These are phyloP conservation scores for Palythoa heliodiscus DNA, from an alignment of 92 coral and sea anemone species.

Conservation along the genomic window DNA sequence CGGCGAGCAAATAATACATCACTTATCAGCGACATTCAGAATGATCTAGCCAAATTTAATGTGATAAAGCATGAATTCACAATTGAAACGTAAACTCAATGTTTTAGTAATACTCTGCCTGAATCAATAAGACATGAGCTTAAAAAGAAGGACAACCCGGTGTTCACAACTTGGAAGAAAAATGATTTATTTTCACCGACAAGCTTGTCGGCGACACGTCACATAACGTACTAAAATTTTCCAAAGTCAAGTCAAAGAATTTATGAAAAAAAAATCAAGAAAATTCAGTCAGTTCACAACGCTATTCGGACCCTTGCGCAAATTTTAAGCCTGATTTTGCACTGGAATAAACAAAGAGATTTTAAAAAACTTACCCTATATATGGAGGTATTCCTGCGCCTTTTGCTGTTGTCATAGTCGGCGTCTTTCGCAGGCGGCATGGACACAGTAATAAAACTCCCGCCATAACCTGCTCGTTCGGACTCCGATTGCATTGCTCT, in stretches of 20 bases:
- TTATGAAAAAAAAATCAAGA: background rate
- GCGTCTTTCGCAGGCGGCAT: conserved; percentile 70
- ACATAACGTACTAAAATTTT: background rate
- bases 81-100: background rate
- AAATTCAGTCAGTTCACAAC: background rate
- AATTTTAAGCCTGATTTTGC: too few species aligned
- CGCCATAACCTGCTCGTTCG: conserved; percentile 43
- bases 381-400: conserved; percentile 64
- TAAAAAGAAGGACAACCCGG: background rate
- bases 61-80: too few species aligned
- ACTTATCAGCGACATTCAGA: too few species aligned
- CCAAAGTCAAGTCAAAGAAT: background rate
- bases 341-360: background rate
- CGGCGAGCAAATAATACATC: too few species aligned
- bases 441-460: conserved; percentile 80
- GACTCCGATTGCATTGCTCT: conserved; percentile 37
- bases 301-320: background rate
- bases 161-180: background rate
- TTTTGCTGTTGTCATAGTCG: conserved; percentile 77
- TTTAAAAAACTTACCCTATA: conserved; percentile 68
- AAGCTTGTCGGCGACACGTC: background rate
- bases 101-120: background rate
- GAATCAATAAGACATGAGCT: background rate
- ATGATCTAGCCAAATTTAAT: too few species aligned
- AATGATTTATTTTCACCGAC: background rate